Percentiles rank a stretch among this genome's conserved stretches.
Conservation (phyloP, 1,140 invertebrate species). For the Condylostylus longicornis region DNA sequence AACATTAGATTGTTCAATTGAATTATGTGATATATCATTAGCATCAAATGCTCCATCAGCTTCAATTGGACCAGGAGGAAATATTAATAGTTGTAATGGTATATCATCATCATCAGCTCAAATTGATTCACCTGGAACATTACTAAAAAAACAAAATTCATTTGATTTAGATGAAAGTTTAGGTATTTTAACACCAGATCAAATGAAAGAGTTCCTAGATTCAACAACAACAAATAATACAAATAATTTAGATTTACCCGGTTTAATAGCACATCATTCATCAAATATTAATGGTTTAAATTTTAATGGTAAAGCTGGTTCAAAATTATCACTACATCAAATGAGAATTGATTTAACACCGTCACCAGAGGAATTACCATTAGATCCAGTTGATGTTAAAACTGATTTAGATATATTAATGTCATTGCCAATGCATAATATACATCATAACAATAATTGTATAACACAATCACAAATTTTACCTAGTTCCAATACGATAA, state of each 20-base stretch:
- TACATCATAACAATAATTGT: background rate
- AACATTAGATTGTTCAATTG: conserved; percentile 26
- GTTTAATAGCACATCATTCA: conserved; percentile 29
- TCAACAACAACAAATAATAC: conserved; percentile 28
- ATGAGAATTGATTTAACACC: conserved; percentile 54
- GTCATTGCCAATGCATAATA: conserved; percentile 11
- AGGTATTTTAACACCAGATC: conserved; percentile 70
- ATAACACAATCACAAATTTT: conserved; percentile 14
- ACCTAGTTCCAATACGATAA: conserved; percentile 17
- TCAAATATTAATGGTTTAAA: conserved; percentile 1
- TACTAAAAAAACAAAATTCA: conserved; percentile 54
- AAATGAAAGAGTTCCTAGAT: conserved; percentile 48
- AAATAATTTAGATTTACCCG: conserved; percentile 42
- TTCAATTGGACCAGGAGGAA: conserved; percentile 7
- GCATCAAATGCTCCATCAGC: conserved; percentile 11
- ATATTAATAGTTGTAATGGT: conserved; percentile 27
- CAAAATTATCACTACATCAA: conserved; percentile 22
- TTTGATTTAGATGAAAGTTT: conserved; percentile 63
- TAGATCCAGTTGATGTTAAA: conserved; percentile 48
- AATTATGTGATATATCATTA: conserved; percentile 24
- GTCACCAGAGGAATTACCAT: conserved; percentile 63
- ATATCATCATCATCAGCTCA: conserved; percentile 4
- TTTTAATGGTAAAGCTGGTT: conserved; percentile 6
- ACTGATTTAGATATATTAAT: conserved; percentile 35
- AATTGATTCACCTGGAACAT: conserved; percentile 18